Evolutionary conservation across 2,888 invertebrate species (phyloP).

Genomic region (Drosophila austrosaltans): DNA sequence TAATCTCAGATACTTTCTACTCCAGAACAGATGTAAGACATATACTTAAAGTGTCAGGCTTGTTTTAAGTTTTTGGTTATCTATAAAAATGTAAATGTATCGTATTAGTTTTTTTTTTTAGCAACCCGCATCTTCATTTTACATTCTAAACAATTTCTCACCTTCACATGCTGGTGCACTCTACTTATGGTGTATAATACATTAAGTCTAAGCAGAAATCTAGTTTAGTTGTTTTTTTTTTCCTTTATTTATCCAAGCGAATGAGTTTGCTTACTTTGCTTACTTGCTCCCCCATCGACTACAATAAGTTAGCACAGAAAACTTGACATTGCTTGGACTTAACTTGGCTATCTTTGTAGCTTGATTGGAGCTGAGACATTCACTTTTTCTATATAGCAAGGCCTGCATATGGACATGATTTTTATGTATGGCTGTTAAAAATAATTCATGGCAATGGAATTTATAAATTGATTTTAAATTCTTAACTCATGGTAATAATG

Average conservation of each 20-base stretch:
- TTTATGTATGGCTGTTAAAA: slow-evolving; percentile 44
- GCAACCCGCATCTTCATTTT: slow-evolving; percentile 5
- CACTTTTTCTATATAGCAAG: slow-evolving; percentile 60
- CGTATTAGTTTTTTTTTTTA: neutral
- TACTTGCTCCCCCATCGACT: slow-evolving; percentile 19
- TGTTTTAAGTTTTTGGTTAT: neutral
- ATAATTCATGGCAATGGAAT: slow-evolving; percentile 46
- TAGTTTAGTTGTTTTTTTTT: slow-evolving; percentile 33
- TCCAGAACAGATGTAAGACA: no score
- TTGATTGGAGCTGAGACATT: slow-evolving; percentile 52
- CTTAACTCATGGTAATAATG: slow-evolving; percentile 3
- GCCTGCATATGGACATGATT: slow-evolving; percentile 31
- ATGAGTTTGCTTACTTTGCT: slow-evolving; percentile 9
- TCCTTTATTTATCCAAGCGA: slow-evolving; percentile 10
- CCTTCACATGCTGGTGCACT: slow-evolving; percentile 17
- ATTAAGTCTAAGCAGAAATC: slow-evolving; percentile 22
- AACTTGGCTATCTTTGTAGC: slow-evolving; percentile 29
- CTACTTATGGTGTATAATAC: neutral
- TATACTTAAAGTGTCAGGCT: neutral
- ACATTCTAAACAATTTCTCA: slow-evolving; percentile 11
- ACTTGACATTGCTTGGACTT: slow-evolving; percentile 72
- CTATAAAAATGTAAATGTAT: neutral
- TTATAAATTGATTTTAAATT: slow-evolving; percentile 44
- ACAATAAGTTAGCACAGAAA: slow-evolving; percentile 48
- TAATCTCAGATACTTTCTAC: neutral